A percentile compares a stretch with the other conserved stretches of the same genome.
phyloP scores from a whole-genome alignment of 2,113 vertebrate species.

The Tonatia bakeri region DNA sequence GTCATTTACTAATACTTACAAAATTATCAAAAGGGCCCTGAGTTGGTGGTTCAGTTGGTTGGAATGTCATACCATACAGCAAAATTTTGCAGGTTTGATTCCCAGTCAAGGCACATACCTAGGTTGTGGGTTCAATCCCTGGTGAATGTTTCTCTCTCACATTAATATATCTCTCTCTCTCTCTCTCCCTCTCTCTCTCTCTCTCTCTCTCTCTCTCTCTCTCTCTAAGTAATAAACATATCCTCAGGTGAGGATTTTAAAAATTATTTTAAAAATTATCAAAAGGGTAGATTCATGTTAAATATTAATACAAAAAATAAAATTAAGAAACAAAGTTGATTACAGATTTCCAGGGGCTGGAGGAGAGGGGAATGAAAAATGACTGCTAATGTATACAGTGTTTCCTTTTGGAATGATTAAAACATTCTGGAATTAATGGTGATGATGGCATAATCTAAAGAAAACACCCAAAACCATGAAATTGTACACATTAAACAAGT shows the following conservation, averaged over 20 bases:
- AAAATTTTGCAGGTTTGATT: too few relatives aligned
- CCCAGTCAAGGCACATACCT: too few relatives aligned
- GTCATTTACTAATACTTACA: background rate
- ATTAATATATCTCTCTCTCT: too few relatives aligned
- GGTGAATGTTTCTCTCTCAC: too few relatives aligned
- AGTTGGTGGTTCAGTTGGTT: too few relatives aligned
- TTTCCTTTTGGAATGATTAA: background rate
- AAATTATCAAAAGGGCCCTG: background rate
- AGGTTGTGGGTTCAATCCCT: too few relatives aligned
- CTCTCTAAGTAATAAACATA: too few relatives aligned
- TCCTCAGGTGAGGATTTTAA: too few relatives aligned
- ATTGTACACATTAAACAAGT: background rate
- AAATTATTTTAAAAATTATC: too few relatives aligned
- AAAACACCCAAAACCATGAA: background rate
- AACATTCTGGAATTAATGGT: background rate
- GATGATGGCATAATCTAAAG: background rate
- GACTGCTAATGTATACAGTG: background rate
- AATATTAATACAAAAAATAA: background rate
- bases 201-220: too few relatives aligned
- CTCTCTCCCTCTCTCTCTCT: too few relatives aligned
- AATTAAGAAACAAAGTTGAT: background rate
- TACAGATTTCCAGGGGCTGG: background rate
- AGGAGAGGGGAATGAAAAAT: background rate
- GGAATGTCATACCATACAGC: too few relatives aligned
- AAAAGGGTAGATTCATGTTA: background rate